Percentiles rank a stretch among this genome's conserved stretches.
Evolutionary conservation across 2,113 vertebrate genomes (phyloP).

Genomic region (Sinocyclocheilus rhinocerous): DNA sequence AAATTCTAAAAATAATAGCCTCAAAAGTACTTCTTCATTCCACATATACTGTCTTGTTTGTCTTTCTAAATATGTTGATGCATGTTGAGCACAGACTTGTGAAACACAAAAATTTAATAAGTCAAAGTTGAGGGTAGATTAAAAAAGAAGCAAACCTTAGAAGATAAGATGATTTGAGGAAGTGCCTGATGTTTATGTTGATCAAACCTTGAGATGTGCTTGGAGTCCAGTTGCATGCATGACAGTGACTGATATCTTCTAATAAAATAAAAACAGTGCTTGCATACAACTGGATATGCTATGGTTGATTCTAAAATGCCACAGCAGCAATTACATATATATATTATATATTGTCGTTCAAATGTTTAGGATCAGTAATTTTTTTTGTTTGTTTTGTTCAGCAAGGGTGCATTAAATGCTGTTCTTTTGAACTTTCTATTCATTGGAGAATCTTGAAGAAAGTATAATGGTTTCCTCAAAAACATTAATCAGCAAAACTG

Average conservation of each 20-base stretch:
- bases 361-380: neutral
- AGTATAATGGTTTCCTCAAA: neutral
- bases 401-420: neutral
- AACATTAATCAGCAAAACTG: neutral
- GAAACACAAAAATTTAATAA: neutral
- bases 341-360: neutral
- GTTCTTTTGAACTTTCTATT: neutral
- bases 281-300: neutral
- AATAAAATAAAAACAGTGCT: neutral
- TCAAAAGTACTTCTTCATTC: neutral
- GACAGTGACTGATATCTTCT: neutral
- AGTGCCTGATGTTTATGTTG: neutral
- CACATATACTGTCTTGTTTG: neutral
- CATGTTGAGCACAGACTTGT: neutral
- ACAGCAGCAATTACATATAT: neutral
- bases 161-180: constrained; percentile 38
- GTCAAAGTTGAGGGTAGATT: neutral
- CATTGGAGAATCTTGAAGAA: neutral
- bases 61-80: neutral
- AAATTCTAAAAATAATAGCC: neutral
- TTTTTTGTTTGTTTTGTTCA: neutral
- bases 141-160: neutral
- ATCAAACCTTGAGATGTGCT: neutral
- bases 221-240: neutral
- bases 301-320: neutral